These are phyloP conservation scores for Odontomyia ornata DNA, from an alignment of 2,888 invertebrate genomes.

Conservation along the genomic window DNA sequence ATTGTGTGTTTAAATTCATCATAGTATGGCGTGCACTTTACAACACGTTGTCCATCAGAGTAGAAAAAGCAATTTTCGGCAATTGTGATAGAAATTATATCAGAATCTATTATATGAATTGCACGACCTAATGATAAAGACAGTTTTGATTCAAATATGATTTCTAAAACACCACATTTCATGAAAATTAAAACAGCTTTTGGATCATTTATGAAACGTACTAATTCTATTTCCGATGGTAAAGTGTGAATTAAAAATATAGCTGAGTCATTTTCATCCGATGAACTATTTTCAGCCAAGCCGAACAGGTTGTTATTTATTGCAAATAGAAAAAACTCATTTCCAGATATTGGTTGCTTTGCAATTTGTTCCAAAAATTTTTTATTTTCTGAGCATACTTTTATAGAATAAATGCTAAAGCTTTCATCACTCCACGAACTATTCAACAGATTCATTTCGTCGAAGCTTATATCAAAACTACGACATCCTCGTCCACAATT, in stretches of 20 bases:
- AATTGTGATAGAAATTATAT: constrained; percentile 42
- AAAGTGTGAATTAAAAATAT: constrained; percentile 41
- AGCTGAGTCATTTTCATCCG: constrained; percentile 7
- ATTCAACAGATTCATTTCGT: constrained; percentile 58
- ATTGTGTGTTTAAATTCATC: constrained; percentile 54
- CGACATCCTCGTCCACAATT: constrained; percentile 52
- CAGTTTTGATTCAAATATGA: constrained; percentile 58
- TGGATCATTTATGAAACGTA: constrained; percentile 44
- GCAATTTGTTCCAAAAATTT: constrained; percentile 54
- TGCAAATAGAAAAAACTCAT: constrained; percentile 57
- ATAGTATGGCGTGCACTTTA: constrained; percentile 55
- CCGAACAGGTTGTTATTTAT: constrained; percentile 58
- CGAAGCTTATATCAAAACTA: constrained; percentile 59
- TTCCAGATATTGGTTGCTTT: constrained; percentile 50
- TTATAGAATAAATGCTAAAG: constrained; percentile 55
- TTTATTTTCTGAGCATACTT: constrained; percentile 53
- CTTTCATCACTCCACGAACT: constrained; percentile 57
- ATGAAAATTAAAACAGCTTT: constrained; percentile 57
- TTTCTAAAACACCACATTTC: constrained; percentile 59
- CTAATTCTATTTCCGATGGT: constrained; percentile 39
- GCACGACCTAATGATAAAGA: constrained; percentile 52
- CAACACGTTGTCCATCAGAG: constrained; percentile 56
- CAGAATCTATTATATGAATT: constrained; percentile 31
- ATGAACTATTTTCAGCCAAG: constrained; percentile 51
- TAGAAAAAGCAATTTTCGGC: constrained; percentile 46